Evolutionary conservation across 2,797 vertebrate genomes (phyloP), one percentile per base, ranked within the genome.

Genomic region (Lates japonicus): DNA sequence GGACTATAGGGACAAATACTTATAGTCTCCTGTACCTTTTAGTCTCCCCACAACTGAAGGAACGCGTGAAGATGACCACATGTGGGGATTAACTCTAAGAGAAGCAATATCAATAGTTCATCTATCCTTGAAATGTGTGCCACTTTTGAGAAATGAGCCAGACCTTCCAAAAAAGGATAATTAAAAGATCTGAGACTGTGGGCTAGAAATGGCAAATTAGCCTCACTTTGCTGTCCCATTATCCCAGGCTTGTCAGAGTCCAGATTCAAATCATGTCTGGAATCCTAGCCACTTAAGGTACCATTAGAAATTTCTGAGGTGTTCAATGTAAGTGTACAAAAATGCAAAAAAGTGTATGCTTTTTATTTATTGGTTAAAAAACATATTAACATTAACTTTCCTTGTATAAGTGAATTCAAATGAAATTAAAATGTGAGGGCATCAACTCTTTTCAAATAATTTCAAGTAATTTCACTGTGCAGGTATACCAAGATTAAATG

Each of bases 111-210:
- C 92, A 93, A 92, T 88, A 85, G 85, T 87, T 90, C 87, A 93
- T 92, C 78, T 89, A 84, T 88, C 90, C 90, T 91, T 88, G 85
- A 92, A 93, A 92, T 80, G 46, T 91, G 90, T 91, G 88, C 86
- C 87, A 92, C 92, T 91, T 92, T 87, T 88, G 83, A 94, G 86
- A 93, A 94, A 94, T 93, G 87, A 94, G 83, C 70, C 74, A 90
- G 85, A 69, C 78, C 66, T 81, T 87, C 78, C 80, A 48, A 68
- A 88, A 93, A 93, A 84, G 71, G 85, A 90, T 91, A 92, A 92
- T 88, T 91, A 87, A 91, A 90, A 87, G 84, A 87, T 86, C 35
- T 59, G 70, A 87, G 83, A 91, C 80, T 66, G 69, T 83, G 82
- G 69, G 80, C 70, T 82, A 61, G 42, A 87, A 80, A 92, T 80